Percentiles rank a stretch among this genome's conserved stretches.
These are phyloP conservation scores for Bicyclus anynana DNA, from an alignment of 1,140 invertebrate genomes.

Conservation along the genomic window DNA sequence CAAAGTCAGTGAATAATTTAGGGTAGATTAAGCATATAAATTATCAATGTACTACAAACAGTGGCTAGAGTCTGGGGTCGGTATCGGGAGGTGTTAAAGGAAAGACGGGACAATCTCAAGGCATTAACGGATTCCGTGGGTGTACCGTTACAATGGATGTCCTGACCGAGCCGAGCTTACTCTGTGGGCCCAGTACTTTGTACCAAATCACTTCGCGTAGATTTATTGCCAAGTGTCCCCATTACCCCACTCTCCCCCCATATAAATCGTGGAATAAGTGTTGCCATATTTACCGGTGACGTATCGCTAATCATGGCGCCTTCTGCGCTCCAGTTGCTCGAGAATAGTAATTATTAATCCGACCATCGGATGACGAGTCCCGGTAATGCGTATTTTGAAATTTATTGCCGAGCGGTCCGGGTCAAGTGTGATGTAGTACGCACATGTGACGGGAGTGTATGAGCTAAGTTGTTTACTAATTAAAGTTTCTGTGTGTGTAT, in stretches of 20 bases:
- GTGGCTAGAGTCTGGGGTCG: constrained; percentile 23
- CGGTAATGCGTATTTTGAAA: constrained; percentile 68
- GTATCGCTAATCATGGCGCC: constrained; percentile 67
- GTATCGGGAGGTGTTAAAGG: constrained; percentile 67
- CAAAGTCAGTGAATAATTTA: constrained; percentile 8
- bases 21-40: constrained; percentile 14
- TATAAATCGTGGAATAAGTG: constrained; percentile 73
- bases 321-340: constrained; percentile 54
- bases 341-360: constrained; percentile 72
- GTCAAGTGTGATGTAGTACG: constrained; percentile 33
- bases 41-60: constrained; percentile 38
- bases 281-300: constrained; percentile 75
- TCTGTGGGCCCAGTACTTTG: constrained; percentile 66
- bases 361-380: constrained; percentile 60
- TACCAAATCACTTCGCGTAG: constrained; percentile 70
- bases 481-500: neutral
- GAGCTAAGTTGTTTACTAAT: neutral
- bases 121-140: constrained; percentile 72
- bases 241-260: constrained; percentile 57
- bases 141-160: constrained; percentile 66
- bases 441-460: constrained; percentile 32
- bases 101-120: constrained; percentile 72
- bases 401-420: constrained; percentile 54
- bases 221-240: constrained; percentile 69
- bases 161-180: constrained; percentile 63